Conservation (phyloP, 1,140 invertebrate species). For the Pachypsylla venusta region DNA sequence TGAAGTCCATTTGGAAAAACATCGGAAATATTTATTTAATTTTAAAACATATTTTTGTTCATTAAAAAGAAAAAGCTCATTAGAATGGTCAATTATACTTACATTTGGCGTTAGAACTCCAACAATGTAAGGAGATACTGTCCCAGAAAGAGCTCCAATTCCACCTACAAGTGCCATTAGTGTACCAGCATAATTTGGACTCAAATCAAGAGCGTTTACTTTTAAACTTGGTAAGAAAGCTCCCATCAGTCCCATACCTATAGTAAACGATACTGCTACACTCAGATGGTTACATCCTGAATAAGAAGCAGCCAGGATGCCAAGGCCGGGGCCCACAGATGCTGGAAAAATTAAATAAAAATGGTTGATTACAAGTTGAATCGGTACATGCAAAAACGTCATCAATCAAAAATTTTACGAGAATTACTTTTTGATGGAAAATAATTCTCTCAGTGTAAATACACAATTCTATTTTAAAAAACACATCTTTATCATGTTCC, state of each 20-base stretch:
- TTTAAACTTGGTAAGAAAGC: conserved; percentile 59
- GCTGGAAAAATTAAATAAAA: conserved; percentile 34
- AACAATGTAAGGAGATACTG: conserved; percentile 59
- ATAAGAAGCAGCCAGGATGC: conserved; percentile 63
- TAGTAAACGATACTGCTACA: conserved; percentile 48
- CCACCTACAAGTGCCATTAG: conserved; percentile 71
- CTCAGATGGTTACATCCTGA: conserved; percentile 49
- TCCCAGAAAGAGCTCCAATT: conserved; percentile 62
- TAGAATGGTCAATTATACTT: conserved; percentile 28
- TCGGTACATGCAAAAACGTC: too few relatives aligned
- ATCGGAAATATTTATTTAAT: background rate
- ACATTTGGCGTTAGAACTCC: conserved; percentile 57
- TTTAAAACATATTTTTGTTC: background rate
- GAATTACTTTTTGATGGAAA: too few relatives aligned
- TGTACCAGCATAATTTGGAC: conserved; percentile 64
- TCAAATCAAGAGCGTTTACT: conserved; percentile 66
- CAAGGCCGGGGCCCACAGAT: conserved; percentile 53
- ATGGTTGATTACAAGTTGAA: background rate
- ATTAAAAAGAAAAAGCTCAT: background rate
- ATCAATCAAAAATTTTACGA: too few relatives aligned
- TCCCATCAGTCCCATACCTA: conserved; percentile 57
- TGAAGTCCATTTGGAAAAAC: too few relatives aligned
- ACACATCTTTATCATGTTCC: too few relatives aligned
- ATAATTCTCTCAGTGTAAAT: too few relatives aligned
- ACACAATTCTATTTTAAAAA: too few relatives aligned